Base-by-base conservation (phyloP, 1,140 invertebrate genomes). In the Lordiphosa collinella region DNA sequence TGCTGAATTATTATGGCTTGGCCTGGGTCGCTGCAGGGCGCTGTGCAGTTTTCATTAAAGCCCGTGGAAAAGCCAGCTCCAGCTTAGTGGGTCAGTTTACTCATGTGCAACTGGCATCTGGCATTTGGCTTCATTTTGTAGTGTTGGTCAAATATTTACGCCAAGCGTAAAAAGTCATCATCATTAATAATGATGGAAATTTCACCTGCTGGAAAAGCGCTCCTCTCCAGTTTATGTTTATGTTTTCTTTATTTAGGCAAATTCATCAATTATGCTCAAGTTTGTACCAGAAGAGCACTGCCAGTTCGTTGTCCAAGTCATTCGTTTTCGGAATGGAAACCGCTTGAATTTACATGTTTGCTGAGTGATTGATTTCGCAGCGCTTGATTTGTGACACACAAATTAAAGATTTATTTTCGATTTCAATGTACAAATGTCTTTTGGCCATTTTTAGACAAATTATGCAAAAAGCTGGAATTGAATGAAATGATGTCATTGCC, bases 181-280 rank as follows among this genome's bases (percentile, higher is more conserved):
- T 80, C 76, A 80, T 80, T 82, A 80, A 80, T 80, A 80, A 80
- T 59, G 62, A 72, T 57, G 76, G 46, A 80, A 82, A 80, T 80
- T 80, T 80, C 76, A 80, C 76, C 78, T 80, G 75, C 51, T 76
- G 76, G 70, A 80, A 82, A 70, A 74, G 60, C 69, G 64, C 49
- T 29, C 35, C 29, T 44, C 29, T 37, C 60, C 51, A 29, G 36
- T 35, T 22, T 14, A 44, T 67, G 54, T 37, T 50, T 60, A 34
- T 74, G 59, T 76, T 76, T 76, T 72, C 67, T 71, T 82, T 75
- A 69, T 75, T 72, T 79, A 72, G 67, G 68, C 57, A 67, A 72
- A 78, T 75, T 69, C 78, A 80, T 80, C 76, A 80, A 80, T 80
- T 76, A 80, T 44, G 48, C 34, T 54, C 57, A 57, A 73, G 58